Evolutionary conservation across 2,797 vertebrate genomes (phyloP).

Genomic region (Phataginus tetradactyla): DNA sequence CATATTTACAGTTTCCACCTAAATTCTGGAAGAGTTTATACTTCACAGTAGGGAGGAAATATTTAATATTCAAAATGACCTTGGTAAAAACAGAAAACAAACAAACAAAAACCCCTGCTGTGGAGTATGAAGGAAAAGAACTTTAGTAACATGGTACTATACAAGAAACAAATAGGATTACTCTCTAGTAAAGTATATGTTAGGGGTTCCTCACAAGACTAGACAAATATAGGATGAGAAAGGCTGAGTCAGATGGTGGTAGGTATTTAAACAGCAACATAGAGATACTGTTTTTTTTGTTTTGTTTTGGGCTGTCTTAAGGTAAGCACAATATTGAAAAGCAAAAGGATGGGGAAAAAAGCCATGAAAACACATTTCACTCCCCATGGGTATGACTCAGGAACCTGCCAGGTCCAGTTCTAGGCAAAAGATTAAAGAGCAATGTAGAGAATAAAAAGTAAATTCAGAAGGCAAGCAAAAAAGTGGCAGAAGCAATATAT

Average conservation of each 20-base stretch:
- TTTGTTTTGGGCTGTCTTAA: slow-evolving; percentile 7
- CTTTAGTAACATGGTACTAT: neutral
- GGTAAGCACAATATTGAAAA: neutral
- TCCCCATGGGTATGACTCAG: neutral
- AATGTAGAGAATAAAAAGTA: neutral
- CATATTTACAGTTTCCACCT: slow-evolving; percentile 38
- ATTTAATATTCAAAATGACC: slow-evolving; percentile 57
- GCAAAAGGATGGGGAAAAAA: neutral
- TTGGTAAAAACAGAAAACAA: neutral
- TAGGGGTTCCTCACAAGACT: neutral
- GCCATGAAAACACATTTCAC: neutral
- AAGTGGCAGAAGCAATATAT: neutral
- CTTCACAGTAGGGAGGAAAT: neutral
- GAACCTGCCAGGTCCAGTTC: neutral
- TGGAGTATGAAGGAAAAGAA: neutral
- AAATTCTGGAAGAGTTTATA: slow-evolving; percentile 6
- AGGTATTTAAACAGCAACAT: neutral
- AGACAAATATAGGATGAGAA: neutral
- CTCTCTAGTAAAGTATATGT: neutral
- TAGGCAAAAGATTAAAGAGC: neutral
- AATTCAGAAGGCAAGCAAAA: slow-evolving; percentile 26
- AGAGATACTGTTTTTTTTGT: neutral
- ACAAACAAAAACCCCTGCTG: neutral
- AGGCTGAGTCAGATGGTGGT: neutral
- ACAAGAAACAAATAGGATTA: neutral